Conservation (phyloP, 2,797 vertebrate species). For the Ptychadena robeensis region DNA sequence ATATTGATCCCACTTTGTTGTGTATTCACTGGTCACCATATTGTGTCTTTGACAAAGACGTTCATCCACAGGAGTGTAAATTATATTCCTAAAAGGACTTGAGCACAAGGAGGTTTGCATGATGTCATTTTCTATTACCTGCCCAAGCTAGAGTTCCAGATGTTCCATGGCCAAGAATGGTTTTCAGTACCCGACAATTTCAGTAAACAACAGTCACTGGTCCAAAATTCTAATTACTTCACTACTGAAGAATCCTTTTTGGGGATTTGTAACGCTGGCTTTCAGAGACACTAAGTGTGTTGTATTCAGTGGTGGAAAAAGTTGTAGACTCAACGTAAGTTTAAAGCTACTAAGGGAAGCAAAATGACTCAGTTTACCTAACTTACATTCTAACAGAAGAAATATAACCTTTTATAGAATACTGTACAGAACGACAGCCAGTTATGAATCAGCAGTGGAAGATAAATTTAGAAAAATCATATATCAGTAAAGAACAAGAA, state of each 20-base stretch:
- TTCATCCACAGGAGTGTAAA: background rate
- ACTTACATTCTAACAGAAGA: background rate
- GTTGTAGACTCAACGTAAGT: background rate
- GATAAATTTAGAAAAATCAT: background rate
- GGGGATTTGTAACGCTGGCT: background rate
- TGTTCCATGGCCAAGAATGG: conserved; percentile 1
- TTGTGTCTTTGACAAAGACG: background rate
- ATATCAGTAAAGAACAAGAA: background rate
- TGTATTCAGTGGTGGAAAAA: background rate
- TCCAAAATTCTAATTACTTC: background rate
- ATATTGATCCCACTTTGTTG: background rate
- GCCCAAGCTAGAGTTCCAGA: background rate
- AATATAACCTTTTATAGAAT: background rate
- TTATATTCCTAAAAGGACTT: conserved; percentile 2
- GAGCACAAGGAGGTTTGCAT: background rate
- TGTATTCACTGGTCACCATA: background rate
- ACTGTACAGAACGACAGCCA: background rate
- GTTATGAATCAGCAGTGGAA: background rate
- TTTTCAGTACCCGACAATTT: background rate
- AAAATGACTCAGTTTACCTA: too few relatives aligned
- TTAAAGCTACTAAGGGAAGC: background rate
- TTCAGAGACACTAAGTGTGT: background rate
- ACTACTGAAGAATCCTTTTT: background rate
- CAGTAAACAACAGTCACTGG: background rate
- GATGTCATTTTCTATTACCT: conserved; percentile 3